Percentiles rank a stretch among this genome's conserved stretches.
Conservation (phyloP, 37 sponge, comb jelly and placozoan genomes). For the Crambe crambe region DNA sequence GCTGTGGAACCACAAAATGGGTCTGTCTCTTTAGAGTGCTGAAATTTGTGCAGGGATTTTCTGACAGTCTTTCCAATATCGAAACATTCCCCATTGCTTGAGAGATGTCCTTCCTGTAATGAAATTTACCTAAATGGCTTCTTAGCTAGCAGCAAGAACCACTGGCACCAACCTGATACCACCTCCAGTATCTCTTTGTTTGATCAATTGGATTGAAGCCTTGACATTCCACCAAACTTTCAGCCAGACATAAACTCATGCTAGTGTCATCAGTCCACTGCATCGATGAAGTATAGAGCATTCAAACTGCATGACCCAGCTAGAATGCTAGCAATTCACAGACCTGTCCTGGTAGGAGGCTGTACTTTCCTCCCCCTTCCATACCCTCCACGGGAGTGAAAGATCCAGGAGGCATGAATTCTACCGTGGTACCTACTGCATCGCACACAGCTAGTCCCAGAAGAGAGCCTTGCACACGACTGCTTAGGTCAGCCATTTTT, state of each 20-base stretch:
- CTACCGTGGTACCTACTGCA: conserved; percentile 88
- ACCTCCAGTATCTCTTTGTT: conserved; percentile 56
- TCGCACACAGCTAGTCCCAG: conserved; percentile 88
- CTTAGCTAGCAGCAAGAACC: no score
- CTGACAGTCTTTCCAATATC: conserved; percentile 76
- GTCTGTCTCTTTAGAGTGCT: conserved; percentile 14
- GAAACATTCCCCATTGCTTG: conserved; percentile 81
- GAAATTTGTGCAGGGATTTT: conserved; percentile 51
- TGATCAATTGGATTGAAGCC: conserved; percentile 82
- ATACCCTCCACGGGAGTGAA: conserved; percentile 72
- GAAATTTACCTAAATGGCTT: no score
- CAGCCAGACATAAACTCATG: conserved; percentile 91
- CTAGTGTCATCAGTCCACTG: conserved; percentile 97
- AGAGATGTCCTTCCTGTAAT: conserved; percentile 78
- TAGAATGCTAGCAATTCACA: background rate
- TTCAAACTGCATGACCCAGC: no score
- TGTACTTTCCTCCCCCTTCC: conserved; percentile 85
- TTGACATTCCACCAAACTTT: conserved; percentile 84
- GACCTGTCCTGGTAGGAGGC: conserved; percentile 83
- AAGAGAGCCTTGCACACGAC: conserved; percentile 47
- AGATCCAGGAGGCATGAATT: conserved; percentile 75
- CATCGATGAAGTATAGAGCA: background rate
- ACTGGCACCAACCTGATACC: conserved; percentile 88
- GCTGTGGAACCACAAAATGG: conserved; percentile 70
- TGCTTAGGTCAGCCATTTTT: background rate